Base-by-base conservation (phyloP, 2,888 invertebrate species). In the Aquatica leii region DNA sequence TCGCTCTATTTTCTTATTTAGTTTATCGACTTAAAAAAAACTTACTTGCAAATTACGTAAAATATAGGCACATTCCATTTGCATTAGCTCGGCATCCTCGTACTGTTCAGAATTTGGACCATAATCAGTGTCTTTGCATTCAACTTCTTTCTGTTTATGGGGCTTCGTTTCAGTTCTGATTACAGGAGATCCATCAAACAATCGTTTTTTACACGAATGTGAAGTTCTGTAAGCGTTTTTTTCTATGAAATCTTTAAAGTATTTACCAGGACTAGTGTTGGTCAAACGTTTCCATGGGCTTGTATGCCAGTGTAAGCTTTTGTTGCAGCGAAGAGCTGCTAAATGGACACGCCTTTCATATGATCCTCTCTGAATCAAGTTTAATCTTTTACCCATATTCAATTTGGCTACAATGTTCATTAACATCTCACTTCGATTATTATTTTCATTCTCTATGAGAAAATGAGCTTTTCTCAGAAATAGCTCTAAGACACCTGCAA, bases 351-450 rank as follows among this genome's bases (percentile, higher is more conserved):
- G 3, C 48, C 52, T 40, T 60, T 59, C 14, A 35, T 66, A 43
- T 20, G 53, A 60, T 46, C 62, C 56, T 53, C 31, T 11, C 40
- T 50, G 55, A 21, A 59, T 40, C 41, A 59, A 31, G 14, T 59
- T 59, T 18, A 58, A 37, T n/a, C 51, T 31, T 24, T 58, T 58
- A 5, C 58, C 63, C 53, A 51, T 59, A 41, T 66, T 66, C 51
- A 62, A 62, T 14, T 52, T 18, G 9, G 66, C 50, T 1, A 66
- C 55, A n/a, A 57, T 49, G 21, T 57, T 49, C 66, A 62, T 66
- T 24, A 65, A 48, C 12, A 35, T 20, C 21, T 65, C 59, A n/a
- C 61, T 46, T 15, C 34, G 20, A 31, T 62, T 61, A 21, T 57
- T 65, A 14, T 60, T 65, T 40, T 57, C 61, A 53, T 61, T 61